phyloP scores from a whole-genome alignment of 2,888 invertebrate species.

The Pristionchus arcanus region DNA sequence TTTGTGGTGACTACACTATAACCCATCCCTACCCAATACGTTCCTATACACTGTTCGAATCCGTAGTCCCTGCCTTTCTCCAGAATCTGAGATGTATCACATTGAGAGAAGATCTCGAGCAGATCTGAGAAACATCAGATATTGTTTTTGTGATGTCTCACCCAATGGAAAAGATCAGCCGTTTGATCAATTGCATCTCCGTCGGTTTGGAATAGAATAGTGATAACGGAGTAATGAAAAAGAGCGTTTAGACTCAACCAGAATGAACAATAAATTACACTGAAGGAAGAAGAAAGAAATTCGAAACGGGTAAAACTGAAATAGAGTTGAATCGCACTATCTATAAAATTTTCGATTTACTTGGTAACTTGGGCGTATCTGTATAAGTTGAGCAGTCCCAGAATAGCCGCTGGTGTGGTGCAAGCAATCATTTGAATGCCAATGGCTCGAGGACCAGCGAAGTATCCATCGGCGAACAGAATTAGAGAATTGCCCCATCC shows the following conservation, averaged over 20 bases:
- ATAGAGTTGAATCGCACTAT: too few relatives aligned
- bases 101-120: neutral
- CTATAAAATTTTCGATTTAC: neutral
- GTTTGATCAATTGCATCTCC: neutral
- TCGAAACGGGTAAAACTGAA: neutral
- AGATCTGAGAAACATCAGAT: neutral
- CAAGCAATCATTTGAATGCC: neutral
- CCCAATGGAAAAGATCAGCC: neutral
- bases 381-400: neutral
- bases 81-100: neutral
- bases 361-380: neutral
- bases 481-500: neutral
- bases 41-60: neutral
- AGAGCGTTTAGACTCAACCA: neutral
- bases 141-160: neutral
- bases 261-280: neutral
- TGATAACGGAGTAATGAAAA: neutral
- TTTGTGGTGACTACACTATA: neutral
- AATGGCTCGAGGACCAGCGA: neutral
- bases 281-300: neutral
- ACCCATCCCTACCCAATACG: neutral
- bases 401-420: neutral
- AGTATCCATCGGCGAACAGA: neutral
- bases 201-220: conserved; percentile 5
- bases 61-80: neutral